Evolutionary conservation across 2,797 vertebrate genomes (phyloP).

Genomic region (Mus caroli): DNA sequence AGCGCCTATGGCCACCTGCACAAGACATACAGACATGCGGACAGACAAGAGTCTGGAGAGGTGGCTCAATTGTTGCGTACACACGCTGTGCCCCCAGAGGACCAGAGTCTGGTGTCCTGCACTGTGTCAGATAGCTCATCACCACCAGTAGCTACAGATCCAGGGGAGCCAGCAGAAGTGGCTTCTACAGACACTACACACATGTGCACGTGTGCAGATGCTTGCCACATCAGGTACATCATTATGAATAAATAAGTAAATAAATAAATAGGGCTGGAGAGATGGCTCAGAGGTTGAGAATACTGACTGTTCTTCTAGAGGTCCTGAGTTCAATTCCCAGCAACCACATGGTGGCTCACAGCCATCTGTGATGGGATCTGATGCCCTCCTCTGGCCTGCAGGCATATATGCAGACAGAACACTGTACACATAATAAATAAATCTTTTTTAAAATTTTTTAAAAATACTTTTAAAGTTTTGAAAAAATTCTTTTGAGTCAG

Average conservation of each 20-base stretch:
- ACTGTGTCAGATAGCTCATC: neutral
- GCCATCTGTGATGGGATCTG: no score
- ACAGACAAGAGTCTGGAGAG: neutral
- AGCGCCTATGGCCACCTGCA: neutral
- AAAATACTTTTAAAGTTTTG: neutral
- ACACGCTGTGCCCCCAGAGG: neutral
- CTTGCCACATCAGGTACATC: neutral
- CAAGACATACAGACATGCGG: neutral
- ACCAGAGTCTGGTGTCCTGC: neutral
- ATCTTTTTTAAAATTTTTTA: no score
- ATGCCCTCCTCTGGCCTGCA: no score
- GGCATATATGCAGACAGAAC: no score
- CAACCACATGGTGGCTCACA: no score
- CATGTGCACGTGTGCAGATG: neutral
- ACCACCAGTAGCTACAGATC: neutral
- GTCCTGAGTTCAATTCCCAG: no score
- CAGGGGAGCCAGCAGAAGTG: no score
- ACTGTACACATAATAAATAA: no score
- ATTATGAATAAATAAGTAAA: neutral
- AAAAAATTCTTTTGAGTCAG: neutral
- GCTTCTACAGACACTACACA: neutral
- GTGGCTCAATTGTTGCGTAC: neutral
- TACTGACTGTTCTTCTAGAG: no score
- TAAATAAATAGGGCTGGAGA: no score
- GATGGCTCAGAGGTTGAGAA: no score